These are phyloP conservation scores for Napeogenes inachia DNA, from an alignment of 2,888 invertebrate genomes.

Conservation along the genomic window DNA sequence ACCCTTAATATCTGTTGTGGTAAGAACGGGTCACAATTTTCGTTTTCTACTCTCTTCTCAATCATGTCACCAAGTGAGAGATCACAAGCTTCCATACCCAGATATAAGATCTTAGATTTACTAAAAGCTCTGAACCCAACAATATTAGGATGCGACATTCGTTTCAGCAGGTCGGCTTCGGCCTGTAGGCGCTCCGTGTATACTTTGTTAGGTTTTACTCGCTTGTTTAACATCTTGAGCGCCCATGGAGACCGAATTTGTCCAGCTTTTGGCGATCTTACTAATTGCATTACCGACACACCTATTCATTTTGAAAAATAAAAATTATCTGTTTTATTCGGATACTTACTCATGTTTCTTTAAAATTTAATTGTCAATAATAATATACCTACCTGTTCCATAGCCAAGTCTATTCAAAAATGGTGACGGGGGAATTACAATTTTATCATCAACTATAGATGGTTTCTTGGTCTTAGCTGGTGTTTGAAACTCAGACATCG, in stretches of 20 bases:
- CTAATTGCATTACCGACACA: conserved; percentile 85
- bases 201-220: conserved; percentile 61
- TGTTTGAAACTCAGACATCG: conserved; percentile 54
- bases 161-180: conserved; percentile 84
- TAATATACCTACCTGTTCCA: conserved; percentile 80
- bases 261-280: conserved; percentile 83
- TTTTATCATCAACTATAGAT: conserved; percentile 45
- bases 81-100: conserved; percentile 89
- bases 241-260: conserved; percentile 90
- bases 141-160: conserved; percentile 87
- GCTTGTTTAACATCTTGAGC: conserved; percentile 83
- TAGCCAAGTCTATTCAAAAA: conserved; percentile 84
- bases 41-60: conserved; percentile 81
- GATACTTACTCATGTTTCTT: background rate
- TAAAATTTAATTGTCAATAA: too few relatives aligned
- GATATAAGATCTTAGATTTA: conserved; percentile 76
- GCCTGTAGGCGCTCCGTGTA: conserved; percentile 78
- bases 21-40: conserved; percentile 77
- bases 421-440: conserved; percentile 84
- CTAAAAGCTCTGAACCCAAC: conserved; percentile 83
- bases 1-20: conserved; percentile 79
- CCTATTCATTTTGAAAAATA: conserved; percentile 62
- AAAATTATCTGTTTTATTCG: background rate
- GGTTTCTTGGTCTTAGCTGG: conserved; percentile 56
- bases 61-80: conserved; percentile 85